Conservation (phyloP, 2,113 vertebrate species). For the Platysternon megacephalum region DNA sequence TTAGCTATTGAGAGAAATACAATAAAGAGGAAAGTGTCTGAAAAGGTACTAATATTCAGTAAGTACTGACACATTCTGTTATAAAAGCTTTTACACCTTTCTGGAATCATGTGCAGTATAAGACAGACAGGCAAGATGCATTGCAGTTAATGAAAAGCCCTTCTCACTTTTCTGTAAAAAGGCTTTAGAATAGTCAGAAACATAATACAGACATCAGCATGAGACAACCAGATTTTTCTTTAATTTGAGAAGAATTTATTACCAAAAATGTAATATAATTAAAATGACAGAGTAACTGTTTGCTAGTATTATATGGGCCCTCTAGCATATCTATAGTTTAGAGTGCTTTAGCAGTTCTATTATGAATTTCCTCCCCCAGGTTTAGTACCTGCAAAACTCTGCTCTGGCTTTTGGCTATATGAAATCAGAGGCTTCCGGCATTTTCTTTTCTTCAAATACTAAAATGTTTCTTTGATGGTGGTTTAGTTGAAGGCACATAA, state of each 20-base stretch:
- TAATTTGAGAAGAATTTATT: neutral
- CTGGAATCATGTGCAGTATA: neutral
- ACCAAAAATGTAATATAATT: neutral
- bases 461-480: neutral
- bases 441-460: neutral
- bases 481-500: neutral
- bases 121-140: neutral
- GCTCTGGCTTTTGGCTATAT: neutral
- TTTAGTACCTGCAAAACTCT: neutral
- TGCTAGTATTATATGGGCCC: neutral
- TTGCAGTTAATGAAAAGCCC: neutral
- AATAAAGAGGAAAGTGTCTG: constrained; percentile 50
- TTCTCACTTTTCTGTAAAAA: neutral
- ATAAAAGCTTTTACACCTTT: neutral
- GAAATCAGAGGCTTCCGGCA: neutral
- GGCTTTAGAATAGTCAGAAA: neutral
- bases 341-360: neutral
- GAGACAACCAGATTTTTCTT: neutral
- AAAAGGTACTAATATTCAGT: neutral
- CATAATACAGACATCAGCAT: neutral
- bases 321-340: neutral
- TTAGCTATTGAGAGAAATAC: constrained; percentile 83
- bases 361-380: neutral
- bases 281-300: neutral
- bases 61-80: neutral